These are phyloP conservation scores for Sipha maydis DNA, from an alignment of 2,888 invertebrate genomes.

Conservation along the genomic window DNA sequence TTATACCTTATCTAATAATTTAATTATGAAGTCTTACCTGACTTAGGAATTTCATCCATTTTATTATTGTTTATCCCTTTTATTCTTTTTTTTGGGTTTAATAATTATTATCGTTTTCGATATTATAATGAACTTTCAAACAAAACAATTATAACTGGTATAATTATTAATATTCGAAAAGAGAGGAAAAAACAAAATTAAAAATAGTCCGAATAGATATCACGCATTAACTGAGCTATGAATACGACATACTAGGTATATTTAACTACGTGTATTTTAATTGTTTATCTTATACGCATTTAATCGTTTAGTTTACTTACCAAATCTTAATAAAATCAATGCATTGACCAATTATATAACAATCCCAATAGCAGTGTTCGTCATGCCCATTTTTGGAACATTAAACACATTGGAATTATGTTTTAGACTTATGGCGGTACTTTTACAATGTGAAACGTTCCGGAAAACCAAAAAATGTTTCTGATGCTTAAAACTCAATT, in stretches of 20 bases:
- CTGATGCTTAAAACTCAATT: slow-evolving; percentile 27
- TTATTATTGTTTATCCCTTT: too few relatives aligned
- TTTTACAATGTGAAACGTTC: neutral
- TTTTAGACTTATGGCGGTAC: neutral
- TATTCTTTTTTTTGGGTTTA: too few relatives aligned
- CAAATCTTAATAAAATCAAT: neutral
- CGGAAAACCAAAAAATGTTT: slow-evolving; percentile 40
- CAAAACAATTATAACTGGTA: neutral
- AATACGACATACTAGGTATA: neutral
- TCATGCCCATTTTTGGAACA: neutral
- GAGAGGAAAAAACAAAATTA: neutral
- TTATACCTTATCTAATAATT: too few relatives aligned
- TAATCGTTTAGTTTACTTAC: too few relatives aligned
- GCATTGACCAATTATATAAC: neutral
- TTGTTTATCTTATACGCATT: too few relatives aligned
- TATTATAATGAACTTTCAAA: neutral
- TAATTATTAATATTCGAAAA: neutral
- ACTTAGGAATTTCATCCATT: too few relatives aligned
- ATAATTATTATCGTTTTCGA: too few relatives aligned
- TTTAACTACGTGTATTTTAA: neutral
- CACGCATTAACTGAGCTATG: neutral
- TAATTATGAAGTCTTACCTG: too few relatives aligned
- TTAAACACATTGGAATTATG: neutral
- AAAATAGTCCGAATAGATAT: neutral
- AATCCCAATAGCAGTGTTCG: neutral